Conservation (phyloP, 2,797 vertebrate genomes). For the Sebastes iracundus region DNA sequence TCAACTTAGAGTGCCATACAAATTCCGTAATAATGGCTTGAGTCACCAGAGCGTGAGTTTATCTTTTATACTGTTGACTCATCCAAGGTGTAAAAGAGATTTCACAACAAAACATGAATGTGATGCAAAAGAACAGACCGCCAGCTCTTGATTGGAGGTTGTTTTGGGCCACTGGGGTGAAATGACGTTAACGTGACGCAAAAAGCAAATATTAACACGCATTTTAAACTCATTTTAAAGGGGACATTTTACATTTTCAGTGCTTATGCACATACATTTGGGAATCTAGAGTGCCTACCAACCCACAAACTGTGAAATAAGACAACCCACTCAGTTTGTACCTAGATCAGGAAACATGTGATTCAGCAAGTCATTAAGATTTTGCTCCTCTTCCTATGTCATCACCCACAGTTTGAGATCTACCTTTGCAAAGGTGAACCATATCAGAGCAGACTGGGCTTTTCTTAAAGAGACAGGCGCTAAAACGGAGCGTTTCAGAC, state of each 20-base stretch:
- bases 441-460: background rate
- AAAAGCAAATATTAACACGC: background rate
- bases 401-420: no score
- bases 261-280: background rate
- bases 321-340: background rate
- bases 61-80: conserved; percentile 42
- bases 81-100: conserved; percentile 50
- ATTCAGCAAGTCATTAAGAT: background rate
- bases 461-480: background rate
- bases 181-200: conserved; percentile 19
- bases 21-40: conserved; percentile 25
- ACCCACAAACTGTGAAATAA: background rate
- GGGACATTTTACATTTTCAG: background rate
- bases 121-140: conserved; percentile 12
- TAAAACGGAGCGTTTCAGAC: no score
- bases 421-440: no score
- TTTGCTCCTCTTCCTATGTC: background rate
- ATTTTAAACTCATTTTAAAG: background rate
- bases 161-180: background rate
- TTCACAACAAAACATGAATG: conserved; percentile 39
- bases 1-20: conserved; percentile 11
- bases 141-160: background rate
- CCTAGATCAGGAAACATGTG: background rate
- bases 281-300: background rate
- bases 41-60: conserved; percentile 10